Evolutionary conservation across 2,888 invertebrate species (phyloP).

Genomic region (Pseudococcus longispinus): DNA sequence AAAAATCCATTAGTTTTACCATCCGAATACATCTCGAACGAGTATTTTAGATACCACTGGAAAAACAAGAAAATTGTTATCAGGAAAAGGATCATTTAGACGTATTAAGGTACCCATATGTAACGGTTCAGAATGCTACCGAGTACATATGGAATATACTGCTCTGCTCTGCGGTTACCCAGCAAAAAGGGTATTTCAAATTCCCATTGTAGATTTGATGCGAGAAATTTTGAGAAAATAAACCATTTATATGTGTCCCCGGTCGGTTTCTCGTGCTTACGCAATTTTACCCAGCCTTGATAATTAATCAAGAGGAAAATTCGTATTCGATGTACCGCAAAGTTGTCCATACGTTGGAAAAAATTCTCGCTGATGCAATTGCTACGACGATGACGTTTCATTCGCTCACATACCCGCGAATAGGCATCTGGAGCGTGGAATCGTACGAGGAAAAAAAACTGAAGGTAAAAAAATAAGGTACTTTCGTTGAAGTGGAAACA

Average conservation of each 20-base stretch:
- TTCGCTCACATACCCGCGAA: neutral
- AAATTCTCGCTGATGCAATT: too few relatives aligned
- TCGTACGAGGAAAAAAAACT: neutral
- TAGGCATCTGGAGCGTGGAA: neutral
- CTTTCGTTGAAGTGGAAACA: conserved; percentile 41
- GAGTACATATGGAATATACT: neutral
- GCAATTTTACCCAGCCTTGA: neutral
- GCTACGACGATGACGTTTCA: neutral
- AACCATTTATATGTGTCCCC: neutral
- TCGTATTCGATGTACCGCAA: neutral
- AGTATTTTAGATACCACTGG: neutral
- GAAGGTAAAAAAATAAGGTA: neutral
- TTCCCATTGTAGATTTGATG: conserved; percentile 9
- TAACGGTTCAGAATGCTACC: neutral
- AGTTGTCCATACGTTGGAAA: too few relatives aligned
- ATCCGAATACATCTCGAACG: neutral
- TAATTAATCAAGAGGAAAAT: neutral
- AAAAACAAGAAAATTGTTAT: neutral
- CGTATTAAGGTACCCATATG: neutral
- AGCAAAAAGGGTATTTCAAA: neutral
- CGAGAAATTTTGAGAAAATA: neutral
- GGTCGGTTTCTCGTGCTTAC: neutral
- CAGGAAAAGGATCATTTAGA: neutral
- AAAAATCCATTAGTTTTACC: neutral
- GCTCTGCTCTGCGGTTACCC: neutral